Evolutionary conservation across 2,797 vertebrate genomes (phyloP).

Genomic region (Pseudochaenichthys georgianus): DNA sequence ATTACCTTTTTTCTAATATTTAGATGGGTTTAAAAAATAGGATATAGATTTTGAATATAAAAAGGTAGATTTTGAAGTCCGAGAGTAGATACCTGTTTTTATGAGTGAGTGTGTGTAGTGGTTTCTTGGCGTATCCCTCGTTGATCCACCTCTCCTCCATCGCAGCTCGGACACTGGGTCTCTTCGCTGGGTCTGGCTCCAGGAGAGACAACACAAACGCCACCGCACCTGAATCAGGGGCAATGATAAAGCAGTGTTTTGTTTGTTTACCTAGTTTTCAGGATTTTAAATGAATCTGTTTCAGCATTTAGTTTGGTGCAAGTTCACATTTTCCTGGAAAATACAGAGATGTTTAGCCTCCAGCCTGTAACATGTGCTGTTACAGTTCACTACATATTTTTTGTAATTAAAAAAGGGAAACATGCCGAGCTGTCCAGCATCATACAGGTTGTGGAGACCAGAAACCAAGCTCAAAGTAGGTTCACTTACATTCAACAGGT

Average conservation of each 20-base stretch:
- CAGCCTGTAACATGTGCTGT: not conserved
- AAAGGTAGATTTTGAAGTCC: not conserved
- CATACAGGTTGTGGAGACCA: not conserved
- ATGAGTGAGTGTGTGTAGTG: slow-evolving; percentile 64
- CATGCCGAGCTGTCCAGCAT: not conserved
- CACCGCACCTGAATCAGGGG: slow-evolving; percentile 74
- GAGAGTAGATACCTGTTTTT: slow-evolving; percentile 82
- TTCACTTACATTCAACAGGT: too few relatives aligned
- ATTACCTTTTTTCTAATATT: not conserved
- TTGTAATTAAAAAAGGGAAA: too few relatives aligned
- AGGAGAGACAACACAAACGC: slow-evolving; percentile 88
- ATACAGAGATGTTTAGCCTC: not conserved
- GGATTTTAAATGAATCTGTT: not conserved
- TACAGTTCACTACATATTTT: not conserved
- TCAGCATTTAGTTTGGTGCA: not conserved
- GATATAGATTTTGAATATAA: not conserved
- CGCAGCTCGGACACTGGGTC: slow-evolving; percentile 84
- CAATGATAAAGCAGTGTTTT: not conserved
- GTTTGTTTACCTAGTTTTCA: not conserved
- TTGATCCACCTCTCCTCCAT: slow-evolving; percentile 89
- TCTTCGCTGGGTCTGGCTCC: slow-evolving; percentile 87
- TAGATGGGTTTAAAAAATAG: not conserved
- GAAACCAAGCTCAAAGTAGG: not conserved
- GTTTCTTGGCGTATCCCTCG: slow-evolving; percentile 84
- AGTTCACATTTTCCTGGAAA: not conserved